Base-by-base conservation (phyloP, 2,888 invertebrate genomes). In the Dendrolimus houi region DNA sequence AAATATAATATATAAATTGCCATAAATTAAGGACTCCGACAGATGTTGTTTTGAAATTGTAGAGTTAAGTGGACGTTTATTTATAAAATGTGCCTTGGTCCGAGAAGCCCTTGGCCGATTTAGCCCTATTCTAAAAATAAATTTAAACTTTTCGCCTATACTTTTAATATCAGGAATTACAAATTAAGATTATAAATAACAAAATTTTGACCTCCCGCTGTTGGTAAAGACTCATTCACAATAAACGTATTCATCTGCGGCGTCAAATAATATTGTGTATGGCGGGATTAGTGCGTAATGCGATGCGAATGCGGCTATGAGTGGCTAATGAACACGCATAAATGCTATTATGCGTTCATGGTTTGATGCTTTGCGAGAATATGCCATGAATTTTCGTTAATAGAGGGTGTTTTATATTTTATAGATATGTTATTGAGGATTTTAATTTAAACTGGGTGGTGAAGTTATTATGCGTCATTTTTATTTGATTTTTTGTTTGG, bases 291-390 rank as follows among this genome's bases (percentile, higher is more conserved):
- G 47, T 12, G 47, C 47, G 9, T 47, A 47, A 47, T 47, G 47
- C 47, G 9, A 47, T 47, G 29, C 29, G 29, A 29, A 29, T 29
- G 29, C 29, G 29, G 29, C 29, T 29, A 29, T 29, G 29, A 29
- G 29, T 29, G 52, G 55, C 55, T 29, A 12, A 47, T 12, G 47
- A 47, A 47, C 47, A 9, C 47, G 47, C 47, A 47, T 29, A 29
- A 47, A 47, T 47, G 12, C 47, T 47, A 47, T 47, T 47, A 47
- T 47, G 68, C 68, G 71, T 75, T 75, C 74, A 78, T 71, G 75
- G 74, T 72, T 65, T 73, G 67, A 76, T 76, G 73, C 68, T 70
- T 63, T 66, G 14, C 67, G 62, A 63, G 63, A 57, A 57, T 54
- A 54, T n/a, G 55, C 9, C 54, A 54, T 52, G 59, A 55, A 61